phyloP scores from a whole-genome alignment of 2,113 vertebrate genomes.

The Perognathus longimembris region DNA sequence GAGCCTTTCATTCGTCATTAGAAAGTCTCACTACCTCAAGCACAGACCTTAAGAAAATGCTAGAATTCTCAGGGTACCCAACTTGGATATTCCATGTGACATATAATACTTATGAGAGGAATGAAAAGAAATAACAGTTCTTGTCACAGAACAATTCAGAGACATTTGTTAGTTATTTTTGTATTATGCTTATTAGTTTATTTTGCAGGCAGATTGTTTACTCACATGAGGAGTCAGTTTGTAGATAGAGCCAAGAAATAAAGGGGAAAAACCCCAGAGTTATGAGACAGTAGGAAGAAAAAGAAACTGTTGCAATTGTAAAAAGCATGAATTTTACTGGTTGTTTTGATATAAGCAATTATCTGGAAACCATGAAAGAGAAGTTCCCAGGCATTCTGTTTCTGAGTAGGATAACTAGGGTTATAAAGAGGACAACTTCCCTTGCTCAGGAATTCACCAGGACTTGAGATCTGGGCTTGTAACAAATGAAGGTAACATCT shows the following conservation, averaged over 20 bases:
- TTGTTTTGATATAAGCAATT: slow-evolving; percentile 51
- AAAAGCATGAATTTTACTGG: slow-evolving; percentile 18
- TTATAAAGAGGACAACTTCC: background rate
- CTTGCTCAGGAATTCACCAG: slow-evolving; percentile 3
- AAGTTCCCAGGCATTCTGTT: background rate
- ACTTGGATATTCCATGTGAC: slow-evolving; percentile 10
- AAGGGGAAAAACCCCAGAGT: slow-evolving; percentile 39
- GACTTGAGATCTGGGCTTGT: background rate
- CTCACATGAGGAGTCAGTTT: slow-evolving; percentile 21
- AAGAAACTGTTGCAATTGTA: slow-evolving; percentile 5
- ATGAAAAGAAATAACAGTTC: slow-evolving; percentile 44
- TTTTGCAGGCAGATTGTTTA: slow-evolving; percentile 60
- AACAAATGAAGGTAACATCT: background rate
- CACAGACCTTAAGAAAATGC: background rate
- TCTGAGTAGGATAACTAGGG: background rate
- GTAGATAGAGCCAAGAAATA: slow-evolving; percentile 32
- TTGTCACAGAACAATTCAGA: slow-evolving; percentile 48
- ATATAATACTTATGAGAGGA: background rate
- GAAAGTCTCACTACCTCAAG: background rate
- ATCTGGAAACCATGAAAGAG: background rate
- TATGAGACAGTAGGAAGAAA: slow-evolving; percentile 30
- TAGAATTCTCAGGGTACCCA: background rate
- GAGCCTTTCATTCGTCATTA: background rate
- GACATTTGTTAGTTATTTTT: slow-evolving; percentile 47
- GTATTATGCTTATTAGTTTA: slow-evolving; percentile 43